These are phyloP conservation scores for Mobula hypostoma DNA, from an alignment of 2,113 vertebrate genomes.

Conservation along the genomic window DNA sequence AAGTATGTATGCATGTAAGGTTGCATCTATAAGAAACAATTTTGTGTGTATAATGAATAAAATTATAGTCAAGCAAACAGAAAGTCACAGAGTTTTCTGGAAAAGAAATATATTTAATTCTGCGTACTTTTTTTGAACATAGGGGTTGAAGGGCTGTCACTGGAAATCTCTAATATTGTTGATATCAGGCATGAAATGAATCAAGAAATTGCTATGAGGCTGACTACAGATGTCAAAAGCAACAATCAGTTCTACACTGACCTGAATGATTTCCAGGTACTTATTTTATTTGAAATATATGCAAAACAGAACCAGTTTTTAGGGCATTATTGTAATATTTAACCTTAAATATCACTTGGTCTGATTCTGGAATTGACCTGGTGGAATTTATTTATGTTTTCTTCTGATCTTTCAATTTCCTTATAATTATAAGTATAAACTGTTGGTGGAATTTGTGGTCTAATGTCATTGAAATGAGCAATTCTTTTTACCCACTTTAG, in stretches of 20 bases:
- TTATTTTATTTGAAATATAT: constrained; percentile 16
- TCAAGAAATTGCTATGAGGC: constrained; percentile 81
- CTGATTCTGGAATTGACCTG: background rate
- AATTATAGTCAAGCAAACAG: background rate
- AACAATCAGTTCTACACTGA: constrained; percentile 77
- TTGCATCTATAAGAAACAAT: background rate
- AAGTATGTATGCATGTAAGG: background rate
- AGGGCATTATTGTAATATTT: background rate
- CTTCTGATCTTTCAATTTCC: background rate
- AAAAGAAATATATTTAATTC: constrained; percentile 43
- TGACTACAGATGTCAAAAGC: constrained; percentile 70
- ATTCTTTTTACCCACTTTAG: background rate
- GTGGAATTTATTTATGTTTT: background rate
- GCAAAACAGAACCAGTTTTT: background rate
- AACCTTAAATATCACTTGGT: background rate
- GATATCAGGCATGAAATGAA: constrained; percentile 83
- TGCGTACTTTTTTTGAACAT: constrained; percentile 40
- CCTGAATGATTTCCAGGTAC: constrained; percentile 88
- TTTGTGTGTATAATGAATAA: background rate
- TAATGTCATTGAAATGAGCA: background rate
- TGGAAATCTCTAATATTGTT: constrained; percentile 81
- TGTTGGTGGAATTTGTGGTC: background rate
- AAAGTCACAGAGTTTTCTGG: constrained; percentile 16
- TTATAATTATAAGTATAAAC: background rate
- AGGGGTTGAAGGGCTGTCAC: constrained; percentile 73